A percentile compares a stretch with the other conserved stretches of the same genome.
Evolutionary conservation across 2,888 invertebrate species (phyloP).

Genomic region (Drosophila nr. perissopoda): DNA sequence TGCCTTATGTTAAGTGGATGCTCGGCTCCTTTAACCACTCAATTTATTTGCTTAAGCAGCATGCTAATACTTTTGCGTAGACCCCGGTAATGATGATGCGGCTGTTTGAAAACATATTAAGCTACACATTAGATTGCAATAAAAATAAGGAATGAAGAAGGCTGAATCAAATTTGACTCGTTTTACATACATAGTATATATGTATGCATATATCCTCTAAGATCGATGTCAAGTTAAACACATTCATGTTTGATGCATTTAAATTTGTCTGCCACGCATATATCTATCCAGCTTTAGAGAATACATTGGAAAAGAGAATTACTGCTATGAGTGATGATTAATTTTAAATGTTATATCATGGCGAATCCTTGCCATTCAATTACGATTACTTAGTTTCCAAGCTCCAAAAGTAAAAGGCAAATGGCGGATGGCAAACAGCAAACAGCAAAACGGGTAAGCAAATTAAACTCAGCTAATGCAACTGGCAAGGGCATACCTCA

Average conservation of each 20-base stretch:
- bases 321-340: constrained; percentile 7
- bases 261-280: not conserved
- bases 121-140: not conserved
- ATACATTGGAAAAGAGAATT: not conserved
- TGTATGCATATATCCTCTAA: not conserved
- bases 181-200: not conserved
- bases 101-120: not conserved
- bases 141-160: no score
- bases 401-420: constrained; percentile 16
- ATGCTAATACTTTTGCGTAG: not conserved
- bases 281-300: no score
- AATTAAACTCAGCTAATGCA: constrained; percentile 65
- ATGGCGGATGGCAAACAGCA: constrained; percentile 40
- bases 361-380: constrained; percentile 13
- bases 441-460: constrained; percentile 62
- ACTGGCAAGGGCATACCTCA: constrained; percentile 54
- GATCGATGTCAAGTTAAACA: not conserved
- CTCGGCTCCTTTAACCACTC: constrained; percentile 23
- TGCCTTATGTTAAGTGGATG: constrained; percentile 25
- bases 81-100: constrained; percentile 7
- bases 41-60: constrained; percentile 39
- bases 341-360: constrained; percentile 21
- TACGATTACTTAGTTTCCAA: constrained; percentile 29
- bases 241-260: not conserved
- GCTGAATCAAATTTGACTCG: not conserved